These are phyloP conservation scores for Gopherus evgoodei DNA, from an alignment of 2,113 vertebrate genomes.

Conservation along the genomic window DNA sequence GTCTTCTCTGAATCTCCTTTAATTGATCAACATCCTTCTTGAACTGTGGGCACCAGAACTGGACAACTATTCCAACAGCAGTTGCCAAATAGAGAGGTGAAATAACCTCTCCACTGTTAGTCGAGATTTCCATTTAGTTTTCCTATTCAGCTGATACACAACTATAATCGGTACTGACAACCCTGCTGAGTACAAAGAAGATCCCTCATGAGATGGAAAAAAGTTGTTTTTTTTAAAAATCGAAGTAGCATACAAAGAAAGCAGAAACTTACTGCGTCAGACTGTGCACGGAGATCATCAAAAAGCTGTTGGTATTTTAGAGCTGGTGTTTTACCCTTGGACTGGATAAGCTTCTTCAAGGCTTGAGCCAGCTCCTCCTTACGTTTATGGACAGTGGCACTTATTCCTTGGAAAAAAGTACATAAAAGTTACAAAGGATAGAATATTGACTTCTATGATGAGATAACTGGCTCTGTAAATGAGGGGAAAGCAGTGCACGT, in stretches of 20 bases:
- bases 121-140: neutral
- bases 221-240: neutral
- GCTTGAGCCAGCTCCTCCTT: constrained; percentile 94
- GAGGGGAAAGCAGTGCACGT: too few species aligned
- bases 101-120: neutral
- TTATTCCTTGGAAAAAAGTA: constrained; percentile 87
- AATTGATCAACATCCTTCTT: neutral
- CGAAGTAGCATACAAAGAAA: neutral
- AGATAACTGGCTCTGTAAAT: too few species aligned
- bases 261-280: constrained; percentile 87
- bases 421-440: neutral
- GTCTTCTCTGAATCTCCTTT: neutral
- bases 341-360: constrained; percentile 93
- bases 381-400: constrained; percentile 92
- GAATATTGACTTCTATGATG: neutral
- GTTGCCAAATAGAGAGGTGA: neutral
- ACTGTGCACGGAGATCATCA: constrained; percentile 94
- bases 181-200: neutral
- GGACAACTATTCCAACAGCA: neutral
- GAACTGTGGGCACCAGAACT: neutral
- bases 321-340: constrained; percentile 92
- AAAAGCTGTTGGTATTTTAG: constrained; percentile 98
- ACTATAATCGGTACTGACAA: neutral
- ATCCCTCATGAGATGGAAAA: neutral
- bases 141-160: neutral